phyloP scores from a whole-genome alignment of 1,140 invertebrate species.

The Aphis craccivora region DNA sequence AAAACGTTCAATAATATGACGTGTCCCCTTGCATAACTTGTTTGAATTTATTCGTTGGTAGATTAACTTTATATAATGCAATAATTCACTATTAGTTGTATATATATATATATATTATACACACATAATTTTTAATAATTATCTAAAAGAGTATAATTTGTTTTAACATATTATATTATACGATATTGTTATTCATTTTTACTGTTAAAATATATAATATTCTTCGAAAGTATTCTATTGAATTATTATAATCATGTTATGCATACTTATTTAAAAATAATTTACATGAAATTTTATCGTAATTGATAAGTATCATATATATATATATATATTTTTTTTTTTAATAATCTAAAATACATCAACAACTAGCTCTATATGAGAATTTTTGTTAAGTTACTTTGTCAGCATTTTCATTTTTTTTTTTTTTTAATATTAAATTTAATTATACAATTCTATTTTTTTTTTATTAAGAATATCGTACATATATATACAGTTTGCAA shows the following conservation, averaged over 20 bases:
- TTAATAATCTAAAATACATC: no score
- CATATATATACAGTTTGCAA: no score
- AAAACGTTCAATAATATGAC: neutral
- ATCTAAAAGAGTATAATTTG: neutral
- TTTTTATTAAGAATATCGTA: no score
- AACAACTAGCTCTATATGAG: no score
- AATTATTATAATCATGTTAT: neutral
- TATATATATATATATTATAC: neutral
- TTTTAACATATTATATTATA: neutral
- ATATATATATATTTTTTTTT: no score
- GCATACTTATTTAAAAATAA: neutral
- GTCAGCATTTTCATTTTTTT: no score
- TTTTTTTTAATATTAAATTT: no score
- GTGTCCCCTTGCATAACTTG: neutral
- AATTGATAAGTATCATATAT: no score
- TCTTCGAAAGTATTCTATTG: neutral
- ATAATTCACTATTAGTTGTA: neutral
- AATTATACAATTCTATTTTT: no score
- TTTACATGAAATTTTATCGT: no score
- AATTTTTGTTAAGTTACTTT: no score
- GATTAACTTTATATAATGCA: neutral
- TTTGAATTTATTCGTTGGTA: neutral
- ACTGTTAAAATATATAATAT: neutral
- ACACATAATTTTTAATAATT: neutral
- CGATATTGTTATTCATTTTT: neutral